phyloP scores from a whole-genome alignment of 1,140 invertebrate genomes.

The Gryllus bimaculatus region DNA sequence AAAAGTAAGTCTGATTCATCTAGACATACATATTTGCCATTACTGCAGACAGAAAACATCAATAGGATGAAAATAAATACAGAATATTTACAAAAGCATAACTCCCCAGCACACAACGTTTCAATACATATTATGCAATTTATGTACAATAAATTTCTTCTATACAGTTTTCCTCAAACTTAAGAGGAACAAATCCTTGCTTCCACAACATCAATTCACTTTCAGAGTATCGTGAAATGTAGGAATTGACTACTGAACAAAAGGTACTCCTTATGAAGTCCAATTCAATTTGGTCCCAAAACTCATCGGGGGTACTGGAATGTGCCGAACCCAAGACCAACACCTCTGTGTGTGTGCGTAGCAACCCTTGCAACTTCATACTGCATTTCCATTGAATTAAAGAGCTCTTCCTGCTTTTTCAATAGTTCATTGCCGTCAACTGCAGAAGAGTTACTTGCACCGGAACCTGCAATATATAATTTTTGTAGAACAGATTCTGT shows the following conservation, averaged over 20 bases:
- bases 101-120: too few species aligned
- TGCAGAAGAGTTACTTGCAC: conserved; percentile 7
- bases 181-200: too few species aligned
- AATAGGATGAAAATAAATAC: too few species aligned
- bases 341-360: conserved; percentile 86
- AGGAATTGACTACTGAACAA: not conserved
- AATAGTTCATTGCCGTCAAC: conserved; percentile 39
- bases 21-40: too few species aligned
- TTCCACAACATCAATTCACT: too few species aligned
- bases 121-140: too few species aligned
- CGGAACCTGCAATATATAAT: not conserved
- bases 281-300: not conserved
- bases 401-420: conserved; percentile 84
- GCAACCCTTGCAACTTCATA: conserved; percentile 88
- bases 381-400: conserved; percentile 83
- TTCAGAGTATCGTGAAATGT: not conserved
- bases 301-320: conserved; percentile 20
- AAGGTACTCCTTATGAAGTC: not conserved
- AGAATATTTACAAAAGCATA: too few species aligned
- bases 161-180: too few species aligned
- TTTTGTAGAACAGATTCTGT: not conserved
- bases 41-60: too few species aligned
- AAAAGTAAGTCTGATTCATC: too few species aligned
- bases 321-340: conserved; percentile 38
- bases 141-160: too few species aligned